Percentiles rank a stretch among this genome's conserved stretches.
phyloP scores from a whole-genome alignment of 2,888 invertebrate genomes.

The Xestia sexstrigata region DNA sequence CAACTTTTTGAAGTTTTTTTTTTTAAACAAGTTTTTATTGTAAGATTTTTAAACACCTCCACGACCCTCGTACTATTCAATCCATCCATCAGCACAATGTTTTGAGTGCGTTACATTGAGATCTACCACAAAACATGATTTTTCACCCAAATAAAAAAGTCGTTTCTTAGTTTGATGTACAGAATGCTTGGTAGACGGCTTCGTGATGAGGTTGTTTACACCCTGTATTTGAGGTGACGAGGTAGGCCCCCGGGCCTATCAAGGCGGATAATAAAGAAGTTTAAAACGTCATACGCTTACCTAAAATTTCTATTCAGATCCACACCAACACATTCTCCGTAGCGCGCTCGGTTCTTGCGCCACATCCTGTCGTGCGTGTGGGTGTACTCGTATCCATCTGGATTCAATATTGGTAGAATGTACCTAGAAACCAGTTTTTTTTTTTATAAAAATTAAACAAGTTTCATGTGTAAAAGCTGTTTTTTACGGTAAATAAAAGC shows the following conservation, averaged over 20 bases:
- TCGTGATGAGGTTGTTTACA: not conserved
- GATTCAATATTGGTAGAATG: slow-evolving; percentile 94
- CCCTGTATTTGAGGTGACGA: not conserved
- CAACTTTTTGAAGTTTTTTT: too few relatives aligned
- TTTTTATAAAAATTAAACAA: not conserved
- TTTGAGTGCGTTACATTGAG: too few relatives aligned
- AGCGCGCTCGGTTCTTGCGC: slow-evolving; percentile 93
- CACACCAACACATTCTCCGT: slow-evolving; percentile 93
- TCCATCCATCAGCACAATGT: too few relatives aligned
- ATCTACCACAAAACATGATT: too few relatives aligned
- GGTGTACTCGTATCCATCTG: slow-evolving; percentile 97
- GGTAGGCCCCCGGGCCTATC: not conserved
- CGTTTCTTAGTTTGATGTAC: too few relatives aligned
- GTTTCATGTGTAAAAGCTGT: not conserved
- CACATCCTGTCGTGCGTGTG: slow-evolving; percentile 95
- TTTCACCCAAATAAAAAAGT: too few relatives aligned
- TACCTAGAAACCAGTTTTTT: slow-evolving; percentile 84
- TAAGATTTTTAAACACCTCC: too few relatives aligned
- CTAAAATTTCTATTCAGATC: slow-evolving; percentile 97
- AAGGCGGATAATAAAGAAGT: not conserved
- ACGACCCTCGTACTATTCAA: too few relatives aligned
- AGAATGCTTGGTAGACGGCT: too few relatives aligned
- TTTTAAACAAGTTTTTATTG: too few relatives aligned
- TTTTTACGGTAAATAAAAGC: not conserved
- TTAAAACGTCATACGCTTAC: slow-evolving; percentile 63